Evolutionary conservation across 2,113 vertebrate species (phyloP).

Genomic region (Megaleporinus macrocephalus): DNA sequence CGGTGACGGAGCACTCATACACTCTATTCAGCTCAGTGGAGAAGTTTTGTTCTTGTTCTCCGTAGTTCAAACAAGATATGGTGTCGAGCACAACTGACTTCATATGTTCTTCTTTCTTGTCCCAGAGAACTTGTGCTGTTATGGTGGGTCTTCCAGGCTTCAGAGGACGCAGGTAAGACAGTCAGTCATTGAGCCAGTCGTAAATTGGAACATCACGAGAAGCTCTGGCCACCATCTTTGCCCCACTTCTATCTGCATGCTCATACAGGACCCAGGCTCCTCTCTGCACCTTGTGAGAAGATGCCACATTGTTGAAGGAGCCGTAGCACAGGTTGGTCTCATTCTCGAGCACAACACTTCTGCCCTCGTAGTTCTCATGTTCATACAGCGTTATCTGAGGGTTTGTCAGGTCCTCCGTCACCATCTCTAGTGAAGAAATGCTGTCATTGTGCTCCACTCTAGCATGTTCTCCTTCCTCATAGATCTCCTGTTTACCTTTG

Average conservation of each 20-base stretch:
- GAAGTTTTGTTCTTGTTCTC: neutral
- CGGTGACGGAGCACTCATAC: neutral
- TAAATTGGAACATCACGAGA: neutral
- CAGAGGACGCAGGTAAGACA: neutral
- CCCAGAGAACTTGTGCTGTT: neutral
- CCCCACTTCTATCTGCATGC: neutral
- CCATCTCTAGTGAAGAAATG: constrained; percentile 29
- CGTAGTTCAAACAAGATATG: neutral
- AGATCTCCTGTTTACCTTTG: neutral
- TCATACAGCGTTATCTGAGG: constrained; percentile 46
- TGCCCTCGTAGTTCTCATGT: neutral
- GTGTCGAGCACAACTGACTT: neutral
- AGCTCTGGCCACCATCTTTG: neutral
- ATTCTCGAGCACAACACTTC: neutral
- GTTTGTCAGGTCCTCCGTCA: constrained; percentile 27
- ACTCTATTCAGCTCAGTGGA: neutral
- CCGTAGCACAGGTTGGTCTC: neutral
- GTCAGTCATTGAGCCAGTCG: neutral
- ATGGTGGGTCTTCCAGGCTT: constrained; percentile 1
- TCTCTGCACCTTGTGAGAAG: constrained; percentile 29
- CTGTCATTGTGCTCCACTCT: neutral
- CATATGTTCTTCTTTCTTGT: neutral
- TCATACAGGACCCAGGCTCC: neutral
- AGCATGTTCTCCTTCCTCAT: constrained; percentile 33
- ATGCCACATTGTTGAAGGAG: neutral